phyloP scores from a whole-genome alignment of 2,113 vertebrate genomes.

The Cyrtonyx montezumae region DNA sequence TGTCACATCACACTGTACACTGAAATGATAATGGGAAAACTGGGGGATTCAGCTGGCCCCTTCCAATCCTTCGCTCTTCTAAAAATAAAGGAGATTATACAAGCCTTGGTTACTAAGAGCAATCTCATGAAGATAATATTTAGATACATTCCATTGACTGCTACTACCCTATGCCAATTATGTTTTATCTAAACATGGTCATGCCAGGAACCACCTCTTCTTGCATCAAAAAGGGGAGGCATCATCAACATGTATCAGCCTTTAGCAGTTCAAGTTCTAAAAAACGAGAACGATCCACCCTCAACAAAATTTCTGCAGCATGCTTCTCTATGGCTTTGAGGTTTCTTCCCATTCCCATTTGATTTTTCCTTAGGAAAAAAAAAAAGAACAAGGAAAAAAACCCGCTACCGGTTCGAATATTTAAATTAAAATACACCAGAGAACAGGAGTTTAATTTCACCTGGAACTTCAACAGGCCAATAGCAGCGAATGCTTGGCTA shows the following conservation, averaged over 20 bases:
- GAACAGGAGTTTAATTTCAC: conserved; percentile 13
- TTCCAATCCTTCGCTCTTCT: not conserved
- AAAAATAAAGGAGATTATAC: not conserved
- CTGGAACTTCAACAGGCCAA: not conserved
- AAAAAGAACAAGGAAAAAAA: not conserved
- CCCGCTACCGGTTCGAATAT: not conserved
- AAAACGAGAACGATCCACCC: not conserved
- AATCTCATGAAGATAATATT: not conserved
- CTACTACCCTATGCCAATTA: not conserved
- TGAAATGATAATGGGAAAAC: not conserved
- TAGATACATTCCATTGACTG: not conserved
- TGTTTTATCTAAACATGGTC: not conserved
- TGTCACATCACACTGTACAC: fast-evolving
- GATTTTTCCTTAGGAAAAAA: not conserved
- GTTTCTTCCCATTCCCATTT: not conserved
- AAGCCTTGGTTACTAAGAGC: not conserved
- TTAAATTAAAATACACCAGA: conserved; percentile 29
- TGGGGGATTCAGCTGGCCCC: not conserved
- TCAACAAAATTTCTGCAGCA: not conserved
- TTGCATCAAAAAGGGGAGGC: not conserved
- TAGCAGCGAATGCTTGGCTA: not conserved
- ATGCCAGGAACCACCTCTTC: not conserved
- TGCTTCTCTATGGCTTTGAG: not conserved
- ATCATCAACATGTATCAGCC: not conserved
- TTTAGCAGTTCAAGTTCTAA: not conserved